Conservation (phyloP, 2,888 invertebrate genomes). For the Lysandra bellargus region DNA sequence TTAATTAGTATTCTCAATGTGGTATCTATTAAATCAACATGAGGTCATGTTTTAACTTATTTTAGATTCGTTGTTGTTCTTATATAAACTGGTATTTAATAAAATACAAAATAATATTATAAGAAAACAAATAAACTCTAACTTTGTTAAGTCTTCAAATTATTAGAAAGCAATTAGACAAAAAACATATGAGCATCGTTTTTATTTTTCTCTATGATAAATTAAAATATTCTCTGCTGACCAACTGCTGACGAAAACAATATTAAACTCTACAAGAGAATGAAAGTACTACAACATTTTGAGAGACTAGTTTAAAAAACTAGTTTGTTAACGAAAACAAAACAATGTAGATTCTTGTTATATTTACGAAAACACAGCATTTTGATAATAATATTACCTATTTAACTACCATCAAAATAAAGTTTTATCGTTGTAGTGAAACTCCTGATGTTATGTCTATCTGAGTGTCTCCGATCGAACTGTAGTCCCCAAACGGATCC, state of each 20-base stretch:
- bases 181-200: not conserved
- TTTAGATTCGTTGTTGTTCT: not conserved
- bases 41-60: slow-evolving; percentile 36
- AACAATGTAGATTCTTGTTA: not conserved
- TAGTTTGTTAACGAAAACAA: not conserved
- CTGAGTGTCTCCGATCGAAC: too few species aligned
- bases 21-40: slow-evolving; percentile 33
- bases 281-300: not conserved
- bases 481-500: too few species aligned
- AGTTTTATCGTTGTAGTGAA: too few species aligned
- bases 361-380: too few species aligned
- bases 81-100: not conserved
- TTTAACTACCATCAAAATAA: too few species aligned
- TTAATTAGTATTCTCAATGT: slow-evolving; percentile 37
- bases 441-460: too few species aligned
- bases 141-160: too few species aligned
- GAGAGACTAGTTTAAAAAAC: not conserved
- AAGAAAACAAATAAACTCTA: too few species aligned
- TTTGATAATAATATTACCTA: not conserved
- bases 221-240: not conserved
- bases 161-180: too few species aligned
- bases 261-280: not conserved
- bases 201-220: not conserved
- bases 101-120: not conserved
- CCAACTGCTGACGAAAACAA: too few species aligned